Percentiles rank a stretch among this genome's conserved stretches.
phyloP scores from a whole-genome alignment of 2,888 invertebrate species.

The Willowsia nigromaculata region DNA sequence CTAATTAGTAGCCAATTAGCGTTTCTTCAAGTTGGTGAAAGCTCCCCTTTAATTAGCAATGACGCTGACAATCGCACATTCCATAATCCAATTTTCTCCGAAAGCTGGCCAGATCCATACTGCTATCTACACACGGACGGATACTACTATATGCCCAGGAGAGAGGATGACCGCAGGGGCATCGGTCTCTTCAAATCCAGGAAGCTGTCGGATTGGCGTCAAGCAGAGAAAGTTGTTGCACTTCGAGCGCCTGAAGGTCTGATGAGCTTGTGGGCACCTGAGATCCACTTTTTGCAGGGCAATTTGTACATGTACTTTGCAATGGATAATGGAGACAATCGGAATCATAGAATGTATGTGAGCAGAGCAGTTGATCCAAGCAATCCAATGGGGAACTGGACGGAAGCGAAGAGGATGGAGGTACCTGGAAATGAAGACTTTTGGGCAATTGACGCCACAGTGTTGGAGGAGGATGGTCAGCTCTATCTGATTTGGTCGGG shows the following conservation, averaged over 20 bases:
- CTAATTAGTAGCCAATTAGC: no score
- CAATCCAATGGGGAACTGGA: conserved; percentile 72
- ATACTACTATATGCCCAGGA: conserved; percentile 71
- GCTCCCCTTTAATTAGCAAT: background rate
- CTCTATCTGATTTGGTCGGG: conserved; percentile 76
- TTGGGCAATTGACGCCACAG: conserved; percentile 74
- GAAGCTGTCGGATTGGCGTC: conserved; percentile 66
- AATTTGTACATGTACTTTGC: conserved; percentile 71
- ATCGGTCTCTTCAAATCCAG: conserved; percentile 58
- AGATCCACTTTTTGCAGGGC: conserved; percentile 56
- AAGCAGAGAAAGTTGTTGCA: conserved; percentile 58
- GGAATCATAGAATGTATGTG: conserved; percentile 75
- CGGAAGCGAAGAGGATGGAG: conserved; percentile 60
- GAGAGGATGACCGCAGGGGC: conserved; percentile 66
- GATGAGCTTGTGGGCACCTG: conserved; percentile 69
- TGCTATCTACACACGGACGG: conserved; percentile 67
- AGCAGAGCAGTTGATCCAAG: conserved; percentile 68
- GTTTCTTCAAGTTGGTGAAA: no score
- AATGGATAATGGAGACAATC: conserved; percentile 71
- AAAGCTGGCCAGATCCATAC: conserved; percentile 70
- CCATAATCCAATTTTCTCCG: conserved; percentile 69
- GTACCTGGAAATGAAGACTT: conserved; percentile 70
- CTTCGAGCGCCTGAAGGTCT: conserved; percentile 59
- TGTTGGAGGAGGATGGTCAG: conserved; percentile 65
- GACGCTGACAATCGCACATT: conserved; percentile 10